Base-by-base conservation (phyloP, 2,113 vertebrate species). In the Leiothrix lutea region DNA sequence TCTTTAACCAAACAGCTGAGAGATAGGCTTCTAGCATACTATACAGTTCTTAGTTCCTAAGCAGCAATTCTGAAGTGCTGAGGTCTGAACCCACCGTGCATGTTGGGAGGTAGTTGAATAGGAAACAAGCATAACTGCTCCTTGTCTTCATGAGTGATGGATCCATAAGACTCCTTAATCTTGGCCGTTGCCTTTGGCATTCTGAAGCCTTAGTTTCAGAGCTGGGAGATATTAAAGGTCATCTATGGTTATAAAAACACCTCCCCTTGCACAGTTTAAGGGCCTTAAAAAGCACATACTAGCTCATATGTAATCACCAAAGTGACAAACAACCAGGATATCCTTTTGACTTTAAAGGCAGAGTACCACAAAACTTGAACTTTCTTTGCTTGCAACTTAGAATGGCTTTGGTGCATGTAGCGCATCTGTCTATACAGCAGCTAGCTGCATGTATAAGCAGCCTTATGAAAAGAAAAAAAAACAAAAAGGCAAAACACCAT, bases 381-480 rank as follows among this genome's bases (percentile, higher is more conserved):
- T 83, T 88, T 33, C 26, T 93, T 74, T 95, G 94, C 92, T 97
- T 97, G 95, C 93, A 44, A 78, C 48, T 75, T 83, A 93, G 92
- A 97, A 96, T 96, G 96, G 96, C 96, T 96, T 95, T 64, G 94
- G 73, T 92, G 90, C 91, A 97, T 97, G 94, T 75, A 88, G 64
- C 24, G 78, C 75, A 15, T 96, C 65, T 72, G 42, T 93, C 85
- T n/a, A 9, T 89, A 90, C 24, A 92, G 81, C 88, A 94, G 80
- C 92, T 94, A 81, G 96, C 87, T 96, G 95, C 95, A 96, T 97
- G 95, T 86, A 38, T 91, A 84, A 96, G 45, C 75, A 94, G 82
- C 80, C 42, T 60, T 50, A 61, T 38, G 36, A 45, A 45, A 35
- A 51, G 12, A 47, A 47, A 47, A 35, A 51, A 47, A 50, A 51